These are phyloP conservation scores for Phylloscopus trochiloides DNA, from an alignment of 2,113 vertebrate species.

Conservation along the genomic window DNA sequence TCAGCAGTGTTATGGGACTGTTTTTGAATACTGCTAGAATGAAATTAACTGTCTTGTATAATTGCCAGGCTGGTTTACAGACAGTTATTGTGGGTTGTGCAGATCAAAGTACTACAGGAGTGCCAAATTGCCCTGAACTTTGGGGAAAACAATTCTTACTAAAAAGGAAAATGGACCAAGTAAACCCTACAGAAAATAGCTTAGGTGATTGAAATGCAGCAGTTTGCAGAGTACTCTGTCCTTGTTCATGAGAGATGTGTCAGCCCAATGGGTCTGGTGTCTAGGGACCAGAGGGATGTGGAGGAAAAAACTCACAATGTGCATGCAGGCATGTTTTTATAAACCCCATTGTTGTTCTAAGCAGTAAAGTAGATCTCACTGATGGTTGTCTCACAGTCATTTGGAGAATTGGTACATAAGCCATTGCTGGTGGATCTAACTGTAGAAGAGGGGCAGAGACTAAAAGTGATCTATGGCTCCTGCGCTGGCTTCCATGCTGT, in stretches of 20 bases:
- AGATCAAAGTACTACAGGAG: not conserved
- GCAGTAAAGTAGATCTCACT: not conserved
- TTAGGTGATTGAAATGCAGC: not conserved
- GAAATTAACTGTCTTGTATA: not conserved
- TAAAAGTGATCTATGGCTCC: slow-evolving; percentile 98
- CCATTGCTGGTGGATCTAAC: slow-evolving; percentile 95
- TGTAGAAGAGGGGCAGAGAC: slow-evolving; percentile 95
- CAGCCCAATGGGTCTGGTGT: not conserved
- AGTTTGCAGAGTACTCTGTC: not conserved
- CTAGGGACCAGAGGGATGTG: not conserved
- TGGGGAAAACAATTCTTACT: not conserved
- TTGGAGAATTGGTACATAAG: slow-evolving; percentile 94
- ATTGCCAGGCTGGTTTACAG: not conserved
- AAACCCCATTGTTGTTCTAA: not conserved
- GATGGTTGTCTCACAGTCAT: slow-evolving; percentile 79
- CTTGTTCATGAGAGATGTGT: rapidly evolving
- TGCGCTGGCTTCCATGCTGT: slow-evolving; percentile 94
- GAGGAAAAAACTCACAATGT: not conserved
- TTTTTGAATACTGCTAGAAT: not conserved
- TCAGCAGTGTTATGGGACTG: not conserved
- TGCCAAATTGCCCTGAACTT: not conserved
- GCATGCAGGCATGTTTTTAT: not conserved
- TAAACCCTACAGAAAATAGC: not conserved
- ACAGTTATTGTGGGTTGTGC: not conserved
- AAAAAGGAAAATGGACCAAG: not conserved